Conservation (phyloP, 2,113 vertebrate species). For the Oncorhynchus nerka region DNA sequence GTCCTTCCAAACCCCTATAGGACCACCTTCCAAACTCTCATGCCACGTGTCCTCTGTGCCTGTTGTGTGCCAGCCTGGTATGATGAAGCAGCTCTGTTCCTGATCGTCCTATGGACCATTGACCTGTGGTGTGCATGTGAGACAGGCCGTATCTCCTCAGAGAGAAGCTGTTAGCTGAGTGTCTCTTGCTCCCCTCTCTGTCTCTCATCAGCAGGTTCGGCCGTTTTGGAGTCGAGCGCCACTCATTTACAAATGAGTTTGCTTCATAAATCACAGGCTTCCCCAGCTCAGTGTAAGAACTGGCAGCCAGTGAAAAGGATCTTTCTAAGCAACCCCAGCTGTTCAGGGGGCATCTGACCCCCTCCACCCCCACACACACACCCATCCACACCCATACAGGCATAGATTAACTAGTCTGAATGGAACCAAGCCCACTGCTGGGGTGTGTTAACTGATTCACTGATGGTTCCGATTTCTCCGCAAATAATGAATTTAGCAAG, state of each 20-base stretch:
- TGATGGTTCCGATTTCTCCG: conserved; percentile 5
- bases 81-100: conserved; percentile 32
- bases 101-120: conserved; percentile 30
- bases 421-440: conserved; percentile 58
- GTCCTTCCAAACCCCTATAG: too few species aligned
- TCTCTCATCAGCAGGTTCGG: conserved; percentile 61
- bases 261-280: conserved; percentile 65
- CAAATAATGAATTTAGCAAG: too few species aligned
- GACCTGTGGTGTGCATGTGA: conserved; percentile 9
- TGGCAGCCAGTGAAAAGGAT: conserved; percentile 56
- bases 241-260: conserved; percentile 63
- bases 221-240: conserved; percentile 40
- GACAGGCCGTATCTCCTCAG: background rate
- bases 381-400: conserved; percentile 22
- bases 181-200: conserved; percentile 18
- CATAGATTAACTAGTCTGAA: conserved; percentile 44
- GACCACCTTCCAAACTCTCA: background rate
- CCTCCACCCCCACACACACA: background rate
- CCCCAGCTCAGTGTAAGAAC: conserved; percentile 35
- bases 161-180: conserved; percentile 19
- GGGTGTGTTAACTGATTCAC: conserved; percentile 37
- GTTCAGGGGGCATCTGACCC: conserved; percentile 29
- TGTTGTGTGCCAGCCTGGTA: conserved; percentile 25
- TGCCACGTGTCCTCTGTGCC: conserved; percentile 22
- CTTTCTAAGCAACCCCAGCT: conserved; percentile 59